These are phyloP conservation scores for Myocastor coypus DNA, from an alignment of 2,113 vertebrate genomes.

Conservation along the genomic window DNA sequence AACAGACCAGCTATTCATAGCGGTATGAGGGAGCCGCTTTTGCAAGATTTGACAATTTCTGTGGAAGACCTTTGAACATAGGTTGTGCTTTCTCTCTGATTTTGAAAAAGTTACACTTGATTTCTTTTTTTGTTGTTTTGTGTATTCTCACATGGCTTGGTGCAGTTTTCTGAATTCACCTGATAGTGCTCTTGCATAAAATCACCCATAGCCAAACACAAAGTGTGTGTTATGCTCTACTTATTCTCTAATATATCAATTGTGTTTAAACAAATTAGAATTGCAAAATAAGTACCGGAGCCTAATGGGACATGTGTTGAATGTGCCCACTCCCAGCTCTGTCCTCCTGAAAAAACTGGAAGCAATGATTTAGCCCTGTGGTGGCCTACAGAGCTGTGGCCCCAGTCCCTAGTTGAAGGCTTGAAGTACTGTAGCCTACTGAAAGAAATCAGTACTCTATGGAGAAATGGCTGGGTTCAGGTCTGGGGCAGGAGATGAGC, in stretches of 20 bases:
- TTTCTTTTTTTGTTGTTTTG: conserved; percentile 34
- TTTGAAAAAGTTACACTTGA: not conserved
- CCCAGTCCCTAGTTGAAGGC: not conserved
- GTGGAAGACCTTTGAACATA: not conserved
- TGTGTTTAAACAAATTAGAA: not conserved
- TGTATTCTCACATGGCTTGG: not conserved
- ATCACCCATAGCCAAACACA: not conserved
- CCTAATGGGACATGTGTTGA: not conserved
- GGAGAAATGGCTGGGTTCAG: not conserved
- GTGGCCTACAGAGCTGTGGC: not conserved
- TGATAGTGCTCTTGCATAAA: conserved; percentile 31
- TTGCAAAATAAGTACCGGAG: conserved; percentile 33
- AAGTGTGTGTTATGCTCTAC: conserved; percentile 10
- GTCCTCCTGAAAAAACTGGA: not conserved
- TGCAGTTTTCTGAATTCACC: not conserved
- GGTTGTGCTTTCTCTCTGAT: conserved; percentile 26
- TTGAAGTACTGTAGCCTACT: not conserved
- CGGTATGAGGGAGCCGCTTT: not conserved
- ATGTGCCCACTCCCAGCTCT: not conserved
- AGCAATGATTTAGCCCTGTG: not conserved
- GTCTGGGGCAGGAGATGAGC: not conserved
- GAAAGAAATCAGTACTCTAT: not conserved
- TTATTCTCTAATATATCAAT: conserved; percentile 11
- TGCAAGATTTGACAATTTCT: not conserved
- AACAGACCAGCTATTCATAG: not conserved